Evolutionary conservation across 2,113 vertebrate species (phyloP), one percentile per base, ranked within the genome.

Genomic region (Psittacus erithacus): DNA sequence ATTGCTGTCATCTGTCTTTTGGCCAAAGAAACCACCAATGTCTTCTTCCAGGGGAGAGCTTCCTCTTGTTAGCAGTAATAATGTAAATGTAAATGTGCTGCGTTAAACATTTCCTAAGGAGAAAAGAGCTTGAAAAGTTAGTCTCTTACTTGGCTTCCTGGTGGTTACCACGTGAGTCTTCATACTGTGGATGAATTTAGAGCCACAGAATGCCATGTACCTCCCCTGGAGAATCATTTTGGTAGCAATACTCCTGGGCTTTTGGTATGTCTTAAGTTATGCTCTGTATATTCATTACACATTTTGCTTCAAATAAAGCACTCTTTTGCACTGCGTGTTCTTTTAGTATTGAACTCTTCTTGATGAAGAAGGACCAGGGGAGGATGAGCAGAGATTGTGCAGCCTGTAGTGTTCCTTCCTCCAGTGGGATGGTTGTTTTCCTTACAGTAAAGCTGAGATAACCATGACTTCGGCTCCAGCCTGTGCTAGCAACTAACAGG

Each of bases 261-360:
- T 10, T 82, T 67, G 38, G 9, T 67, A 47, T 68, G n/a, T 69
- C 41, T 70, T 74, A 18, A 84, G 16, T 7, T 53, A 4, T 83
- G n/a, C 33, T 0, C 1, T 8, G 24, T 35, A 31, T 63, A 70
- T 41, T 83, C 4, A 62, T 62, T 2, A 1, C 17, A 41, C 3
- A 28, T 53, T 80, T 88, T 65, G 8, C 49, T 92, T 78, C 27
- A 68, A 94, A 78, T 55, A 14, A 65, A 41, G 6, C 35, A 52
- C 52, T 73, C 23, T 53, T 92, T 31, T 38, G 9, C 0, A 0
- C 82, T 35, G 4, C 13, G 44, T 44, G 46, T 29, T 76, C 44
- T 86, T 7, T 8, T 77, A 68, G 28, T 6, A 76, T 10, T 47
- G 44, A 80, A 64, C 11, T 79, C 82, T 59, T 50, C 63, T 35